Evolutionary conservation across 2,888 invertebrate genomes (phyloP).

Genomic region (Odontomyia ornata): DNA sequence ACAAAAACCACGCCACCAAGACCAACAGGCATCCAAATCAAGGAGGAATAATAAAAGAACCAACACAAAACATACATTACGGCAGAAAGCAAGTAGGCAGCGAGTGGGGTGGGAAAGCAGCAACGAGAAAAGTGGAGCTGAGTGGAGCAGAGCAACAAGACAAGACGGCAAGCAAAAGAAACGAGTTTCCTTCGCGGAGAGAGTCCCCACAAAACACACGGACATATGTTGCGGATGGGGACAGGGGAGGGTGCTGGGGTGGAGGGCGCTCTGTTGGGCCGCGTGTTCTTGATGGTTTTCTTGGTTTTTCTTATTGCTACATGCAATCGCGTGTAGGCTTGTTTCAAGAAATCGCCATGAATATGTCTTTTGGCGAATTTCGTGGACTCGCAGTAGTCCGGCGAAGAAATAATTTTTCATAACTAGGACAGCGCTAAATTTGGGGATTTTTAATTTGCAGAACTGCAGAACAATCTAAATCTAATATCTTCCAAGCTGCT

Average conservation of each 20-base stretch:
- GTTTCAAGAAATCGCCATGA: not conserved
- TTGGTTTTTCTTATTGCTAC: not conserved
- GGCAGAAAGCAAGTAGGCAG: constrained; percentile 14
- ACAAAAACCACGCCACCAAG: not conserved
- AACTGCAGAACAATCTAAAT: not conserved
- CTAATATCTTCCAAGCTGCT: not conserved
- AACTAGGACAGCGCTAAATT: not conserved
- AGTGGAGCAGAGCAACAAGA: no score
- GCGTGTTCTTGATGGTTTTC: not conserved
- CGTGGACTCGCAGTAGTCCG: not conserved
- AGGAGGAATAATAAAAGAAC: not conserved
- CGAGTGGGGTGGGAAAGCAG: not conserved
- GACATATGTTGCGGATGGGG: not conserved
- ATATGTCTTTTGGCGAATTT: not conserved
- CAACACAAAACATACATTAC: not conserved
- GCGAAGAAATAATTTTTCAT: not conserved
- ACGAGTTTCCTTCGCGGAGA: constrained; percentile 13
- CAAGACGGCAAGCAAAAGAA: not conserved
- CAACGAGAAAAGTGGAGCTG: not conserved
- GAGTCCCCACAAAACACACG: not conserved
- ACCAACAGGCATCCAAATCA: not conserved
- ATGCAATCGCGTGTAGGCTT: constrained; percentile 18
- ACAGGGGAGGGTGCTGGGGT: not conserved
- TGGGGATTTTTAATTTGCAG: not conserved
- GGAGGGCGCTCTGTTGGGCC: not conserved